Percentiles rank a stretch among this genome's conserved stretches.
Conservation (phyloP, 53 echinoderm and acorn worm genomes). For the Temnopleurus reevesii region DNA sequence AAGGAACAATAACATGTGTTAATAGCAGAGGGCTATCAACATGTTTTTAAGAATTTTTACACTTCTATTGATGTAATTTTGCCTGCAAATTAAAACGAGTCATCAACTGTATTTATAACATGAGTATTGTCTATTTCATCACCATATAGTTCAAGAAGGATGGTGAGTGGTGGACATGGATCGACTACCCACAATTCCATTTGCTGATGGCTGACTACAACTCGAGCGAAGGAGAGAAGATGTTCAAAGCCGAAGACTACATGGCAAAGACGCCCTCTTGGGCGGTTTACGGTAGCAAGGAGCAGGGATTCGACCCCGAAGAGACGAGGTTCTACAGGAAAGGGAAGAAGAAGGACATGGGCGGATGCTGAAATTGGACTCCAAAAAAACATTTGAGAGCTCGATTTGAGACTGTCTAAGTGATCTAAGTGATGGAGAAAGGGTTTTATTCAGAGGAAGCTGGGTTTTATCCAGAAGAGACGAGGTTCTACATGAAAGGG, state of each 20-base stretch:
- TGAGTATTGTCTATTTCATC: no score
- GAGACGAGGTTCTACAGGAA: constrained; percentile 91
- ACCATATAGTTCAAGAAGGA: constrained; percentile 84
- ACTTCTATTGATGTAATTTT: no score
- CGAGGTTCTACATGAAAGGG: constrained; percentile 78
- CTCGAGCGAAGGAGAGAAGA: constrained; percentile 69
- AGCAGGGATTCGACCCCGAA: constrained; percentile 89
- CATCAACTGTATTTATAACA: no score
- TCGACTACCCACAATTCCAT: constrained; percentile 89
- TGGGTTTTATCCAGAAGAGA: constrained; percentile 81
- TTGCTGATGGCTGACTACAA: constrained; percentile 74
- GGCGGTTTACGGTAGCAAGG: constrained; percentile 86
- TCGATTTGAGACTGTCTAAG: no score
- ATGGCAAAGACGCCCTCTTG: constrained; percentile 92
- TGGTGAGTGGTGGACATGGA: constrained; percentile 92
- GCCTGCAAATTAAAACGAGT: no score
- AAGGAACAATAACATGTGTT: no score
- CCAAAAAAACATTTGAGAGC: no score
- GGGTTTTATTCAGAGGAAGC: constrained; percentile 76
- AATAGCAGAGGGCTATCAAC: no score
- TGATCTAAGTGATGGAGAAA: no score
- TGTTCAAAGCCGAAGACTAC: constrained; percentile 81
- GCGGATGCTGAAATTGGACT: constrained; percentile 73
- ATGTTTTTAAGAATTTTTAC: no score
- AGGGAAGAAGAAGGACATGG: constrained; percentile 90